Evolutionary conservation across 2,113 vertebrate genomes (phyloP).

Genomic region (Alethe diademata): DNA sequence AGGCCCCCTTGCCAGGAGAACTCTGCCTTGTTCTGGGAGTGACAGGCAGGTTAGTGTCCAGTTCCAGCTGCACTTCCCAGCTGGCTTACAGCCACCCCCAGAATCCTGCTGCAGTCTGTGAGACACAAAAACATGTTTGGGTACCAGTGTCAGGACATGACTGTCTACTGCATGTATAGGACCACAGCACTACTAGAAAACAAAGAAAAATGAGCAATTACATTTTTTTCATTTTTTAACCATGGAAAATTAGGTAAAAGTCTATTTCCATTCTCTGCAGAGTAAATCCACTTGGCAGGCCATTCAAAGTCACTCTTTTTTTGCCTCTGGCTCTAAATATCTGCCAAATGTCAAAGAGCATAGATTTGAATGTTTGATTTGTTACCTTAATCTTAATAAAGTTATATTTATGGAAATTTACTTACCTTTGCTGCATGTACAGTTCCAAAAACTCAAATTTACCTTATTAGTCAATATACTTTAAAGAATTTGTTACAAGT

Average conservation of each 20-base stretch:
- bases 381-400: not conserved
- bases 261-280: not conserved
- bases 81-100: not conserved
- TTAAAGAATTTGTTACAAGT: not conserved
- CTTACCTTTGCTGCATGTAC: not conserved
- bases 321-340: not conserved
- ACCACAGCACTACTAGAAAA: not conserved
- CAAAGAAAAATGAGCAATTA: not conserved
- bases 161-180: not conserved
- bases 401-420: not conserved
- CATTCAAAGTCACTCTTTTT: not conserved
- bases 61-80: fast-evolving
- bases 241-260: not conserved
- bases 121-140: fast-evolving
- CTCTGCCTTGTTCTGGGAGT: not conserved
- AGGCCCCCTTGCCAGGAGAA: not conserved
- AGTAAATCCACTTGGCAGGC: not conserved
- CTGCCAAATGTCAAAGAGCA: not conserved
- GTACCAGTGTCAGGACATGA: too few species aligned
- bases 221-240: not conserved
- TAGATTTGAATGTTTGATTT: not conserved
- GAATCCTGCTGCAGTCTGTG: fast-evolving
- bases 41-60: not conserved
- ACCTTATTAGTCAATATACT: not conserved
- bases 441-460: not conserved